Conservation (phyloP, 2,113 vertebrate species). For the Vidua macroura region DNA sequence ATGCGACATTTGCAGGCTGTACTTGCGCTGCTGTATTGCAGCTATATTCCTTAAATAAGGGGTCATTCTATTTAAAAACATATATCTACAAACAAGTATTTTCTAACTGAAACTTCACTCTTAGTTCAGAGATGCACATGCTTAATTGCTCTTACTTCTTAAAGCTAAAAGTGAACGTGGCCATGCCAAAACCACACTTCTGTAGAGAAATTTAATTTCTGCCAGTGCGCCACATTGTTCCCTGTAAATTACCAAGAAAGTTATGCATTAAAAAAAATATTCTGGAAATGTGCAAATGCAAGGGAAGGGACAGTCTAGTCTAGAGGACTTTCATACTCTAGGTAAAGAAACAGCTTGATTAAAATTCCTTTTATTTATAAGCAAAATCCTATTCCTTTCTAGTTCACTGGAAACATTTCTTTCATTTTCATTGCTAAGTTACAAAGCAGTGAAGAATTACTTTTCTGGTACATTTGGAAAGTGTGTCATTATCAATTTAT, state of each 20-base stretch:
- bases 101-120: background rate
- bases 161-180: background rate
- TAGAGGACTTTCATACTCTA: background rate
- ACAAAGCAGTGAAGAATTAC: background rate
- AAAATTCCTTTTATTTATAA: background rate
- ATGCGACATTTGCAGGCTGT: background rate
- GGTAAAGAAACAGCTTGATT: background rate
- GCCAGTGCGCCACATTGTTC: background rate
- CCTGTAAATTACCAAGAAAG: background rate
- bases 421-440: background rate
- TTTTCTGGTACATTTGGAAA: background rate
- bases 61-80: background rate
- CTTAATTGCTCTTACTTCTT: background rate
- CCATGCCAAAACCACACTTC: background rate
- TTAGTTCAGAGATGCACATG: background rate
- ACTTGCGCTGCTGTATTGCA: background rate
- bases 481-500: background rate
- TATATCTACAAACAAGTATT: background rate
- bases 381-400: background rate
- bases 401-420: background rate
- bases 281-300: background rate
- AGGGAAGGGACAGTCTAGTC: background rate
- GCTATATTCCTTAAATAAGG: background rate
- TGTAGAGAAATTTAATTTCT: background rate
- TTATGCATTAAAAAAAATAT: background rate